A percentile compares a stretch with the other conserved stretches of the same genome.
Evolutionary conservation across 1,140 invertebrate genomes (phyloP).

Genomic region (Zeugodacus cucurbitae): DNA sequence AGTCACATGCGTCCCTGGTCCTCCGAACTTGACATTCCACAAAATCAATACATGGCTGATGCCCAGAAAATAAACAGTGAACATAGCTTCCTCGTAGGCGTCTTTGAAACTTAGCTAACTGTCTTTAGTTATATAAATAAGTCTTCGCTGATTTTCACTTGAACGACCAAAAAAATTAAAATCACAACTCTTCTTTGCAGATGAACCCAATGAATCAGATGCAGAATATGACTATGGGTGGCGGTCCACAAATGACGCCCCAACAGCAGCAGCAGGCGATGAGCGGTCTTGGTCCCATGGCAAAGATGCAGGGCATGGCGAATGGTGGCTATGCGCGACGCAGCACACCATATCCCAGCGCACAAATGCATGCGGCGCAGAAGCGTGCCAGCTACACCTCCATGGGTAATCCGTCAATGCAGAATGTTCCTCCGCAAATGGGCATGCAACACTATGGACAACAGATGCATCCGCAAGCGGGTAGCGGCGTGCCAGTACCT

Average conservation of each 20-base stretch:
- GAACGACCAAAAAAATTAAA: not conserved
- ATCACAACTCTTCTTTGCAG: conserved; percentile 46
- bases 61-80: not conserved
- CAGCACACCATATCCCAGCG: conserved; percentile 82
- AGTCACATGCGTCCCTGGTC: not conserved
- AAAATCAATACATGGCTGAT: not conserved
- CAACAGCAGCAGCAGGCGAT: conserved; percentile 62
- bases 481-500: conserved; percentile 67
- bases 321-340: conserved; percentile 69
- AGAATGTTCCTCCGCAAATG: conserved; percentile 50
- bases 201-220: conserved; percentile 66
- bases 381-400: conserved; percentile 68
- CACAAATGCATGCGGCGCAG: conserved; percentile 84
- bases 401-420: conserved; percentile 48
- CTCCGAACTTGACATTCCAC: not conserved
- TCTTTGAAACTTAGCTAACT: not conserved
- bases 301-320: conserved; percentile 66
- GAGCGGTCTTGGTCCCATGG: conserved; percentile 70
- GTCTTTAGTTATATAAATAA: not conserved
- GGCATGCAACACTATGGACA: conserved; percentile 60
- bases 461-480: conserved; percentile 61
- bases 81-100: not conserved
- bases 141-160: not conserved
- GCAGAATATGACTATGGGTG: conserved; percentile 68
- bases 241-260: conserved; percentile 66